Evolutionary conservation across 2,113 vertebrate species (phyloP).

Genomic region (Stictonetta naevosa): DNA sequence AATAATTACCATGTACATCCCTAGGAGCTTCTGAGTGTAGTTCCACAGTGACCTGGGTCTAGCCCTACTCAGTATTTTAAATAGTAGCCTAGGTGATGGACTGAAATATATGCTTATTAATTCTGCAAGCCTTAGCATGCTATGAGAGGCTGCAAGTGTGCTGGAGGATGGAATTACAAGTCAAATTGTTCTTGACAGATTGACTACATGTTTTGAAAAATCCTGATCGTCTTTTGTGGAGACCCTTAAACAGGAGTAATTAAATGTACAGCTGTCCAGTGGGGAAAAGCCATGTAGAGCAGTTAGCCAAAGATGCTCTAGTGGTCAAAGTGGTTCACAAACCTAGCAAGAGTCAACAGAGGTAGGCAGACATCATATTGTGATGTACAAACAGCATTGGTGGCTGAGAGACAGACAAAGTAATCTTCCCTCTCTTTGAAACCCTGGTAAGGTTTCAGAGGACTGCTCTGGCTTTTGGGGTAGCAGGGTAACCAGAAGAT

Average conservation of each 20-base stretch:
- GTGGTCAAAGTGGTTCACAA: not conserved
- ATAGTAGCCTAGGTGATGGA: not conserved
- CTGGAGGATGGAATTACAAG: not conserved
- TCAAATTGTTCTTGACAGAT: not conserved
- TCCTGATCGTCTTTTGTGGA: not conserved
- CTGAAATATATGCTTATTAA: not conserved
- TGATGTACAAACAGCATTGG: not conserved
- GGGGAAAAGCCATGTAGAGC: not conserved
- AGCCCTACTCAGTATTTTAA: not conserved
- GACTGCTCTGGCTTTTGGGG: not conserved
- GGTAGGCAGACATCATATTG: not conserved
- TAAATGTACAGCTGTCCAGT: not conserved
- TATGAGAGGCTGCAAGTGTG: not conserved
- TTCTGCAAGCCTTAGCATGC: not conserved
- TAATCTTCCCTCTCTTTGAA: not conserved
- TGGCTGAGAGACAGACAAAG: not conserved
- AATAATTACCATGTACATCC: not conserved
- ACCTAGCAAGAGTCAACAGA: not conserved
- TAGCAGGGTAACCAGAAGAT: not conserved
- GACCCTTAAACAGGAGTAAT: not conserved
- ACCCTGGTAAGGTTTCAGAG: not conserved
- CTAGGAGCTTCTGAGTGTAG: not conserved
- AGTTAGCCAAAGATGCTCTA: not conserved
- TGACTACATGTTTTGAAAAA: not conserved
- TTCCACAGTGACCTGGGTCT: rapidly evolving